Base-by-base conservation (phyloP, 2,888 invertebrate species). In the Endotricha flammealis region DNA sequence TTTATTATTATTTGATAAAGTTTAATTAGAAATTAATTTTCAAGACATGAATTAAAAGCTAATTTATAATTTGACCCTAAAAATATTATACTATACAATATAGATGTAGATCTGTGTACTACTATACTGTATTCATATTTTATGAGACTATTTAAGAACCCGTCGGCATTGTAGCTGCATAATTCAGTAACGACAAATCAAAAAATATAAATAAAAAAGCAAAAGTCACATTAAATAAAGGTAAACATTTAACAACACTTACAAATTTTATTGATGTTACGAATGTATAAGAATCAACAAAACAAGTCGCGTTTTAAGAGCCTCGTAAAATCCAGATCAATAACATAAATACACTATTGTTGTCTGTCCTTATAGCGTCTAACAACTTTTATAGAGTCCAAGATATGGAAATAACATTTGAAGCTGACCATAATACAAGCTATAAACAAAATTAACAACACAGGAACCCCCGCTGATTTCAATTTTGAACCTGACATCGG, bases 391-490 rank as follows among this genome's bases (percentile, higher is more conserved):
- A 81, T 82, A 81, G 75, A 72, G 71, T 54, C 61, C 66, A 68
- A 78, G 66, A 76, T 80, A 79, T 79, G 76, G 69, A 70, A 70
- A 76, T 75, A 78, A 80, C 77, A 74, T 80, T 79, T 72, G 73
- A 72, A 81, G 66, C 72, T 73, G 76, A 72, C 78, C 75, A 82
- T 79, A 80, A 82, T 81, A 82, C 77, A 76, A 77, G 76, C 81
- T 75, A 83, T 86, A 86, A 86, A 86, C 85, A 82, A 86, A 85
- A 86, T 86, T 85, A 86, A 86, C 86, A 86, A 86, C 86, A 85
- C 73, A 77, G 56, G 78, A 52, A 66, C 66, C 77, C 86, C 83
- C 56, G 86, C 81, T 80, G 86, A 54, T 82, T 86, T 81, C 86
- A 86, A 86, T 86, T 86, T 86, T 82, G 81, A 77, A 61, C 55